Base-by-base conservation (phyloP, 2,797 vertebrate species). In the Falco concolor region DNA sequence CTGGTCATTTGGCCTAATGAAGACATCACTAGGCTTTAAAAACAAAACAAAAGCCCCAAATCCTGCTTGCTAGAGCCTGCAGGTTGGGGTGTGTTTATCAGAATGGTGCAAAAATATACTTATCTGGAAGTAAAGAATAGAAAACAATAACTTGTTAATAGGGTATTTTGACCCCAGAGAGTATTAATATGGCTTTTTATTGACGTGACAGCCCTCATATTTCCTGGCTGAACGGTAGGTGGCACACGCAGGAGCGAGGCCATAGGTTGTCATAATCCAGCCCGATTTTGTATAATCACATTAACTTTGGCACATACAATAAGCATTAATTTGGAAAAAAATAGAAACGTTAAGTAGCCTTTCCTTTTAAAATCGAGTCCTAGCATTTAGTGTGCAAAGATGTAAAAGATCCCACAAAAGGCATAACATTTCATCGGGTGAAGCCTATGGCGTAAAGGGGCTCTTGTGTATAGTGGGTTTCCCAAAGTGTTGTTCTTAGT, bases 391-490 rank as follows among this genome's bases (percentile, higher is more conserved):
- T 36, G 32, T 78, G 85, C 81, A 95, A 90, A 96, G 93, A 90
- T 24, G 90, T 84, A 89, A 97, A 95, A 90, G 94, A 84, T 85
- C 80, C 79, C 64, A 21, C 77, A 75, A 92, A 87, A 90, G 68
- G 27, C 95, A 49, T 85, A 93, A 94, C 23, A 20, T 97, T 97
- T 97, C 94, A 83, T 80, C 92, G 96, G 93, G 95, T 95, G 84
- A 94, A 95, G 84, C 59, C 93, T 50, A 20, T 0, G 6, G 91
- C 1, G 53, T 97, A 94, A 97, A 95, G 79, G 86, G 94, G 77
- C 91, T 97, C 94, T 96, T 95, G 96, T 96, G 92, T 85, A 54
- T 56, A 92, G 94, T 88, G 94, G 95, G 91, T 96, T 97, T 97
- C 84, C 95, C 91, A 88, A 91, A 49, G 82, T 95, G 96, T 87